Evolutionary conservation across 23 tunicate species (phyloP), one percentile per base, ranked within the genome.

Genomic region (Botrylloides violaceus): DNA sequence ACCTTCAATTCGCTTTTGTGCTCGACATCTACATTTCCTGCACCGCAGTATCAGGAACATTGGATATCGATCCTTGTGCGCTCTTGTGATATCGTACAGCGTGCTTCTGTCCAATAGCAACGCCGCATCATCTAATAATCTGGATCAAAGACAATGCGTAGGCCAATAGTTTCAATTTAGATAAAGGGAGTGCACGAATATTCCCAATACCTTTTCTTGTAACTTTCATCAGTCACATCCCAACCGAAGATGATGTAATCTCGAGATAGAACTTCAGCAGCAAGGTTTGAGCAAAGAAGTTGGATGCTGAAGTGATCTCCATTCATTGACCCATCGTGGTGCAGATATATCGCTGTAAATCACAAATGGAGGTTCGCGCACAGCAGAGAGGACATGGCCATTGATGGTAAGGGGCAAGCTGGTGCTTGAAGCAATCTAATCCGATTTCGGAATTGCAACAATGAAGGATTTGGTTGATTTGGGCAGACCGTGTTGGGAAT

Each of bases 311-410:
- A 68, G 36, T 30, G 23, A 43, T 68, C 74, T 4, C 29, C 43
- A 2, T 36, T 39, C 74, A 39, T 4, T 12, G 74, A 68, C 58
- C 57, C 56, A 25, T 68, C 74, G 57, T 68, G 43, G 58, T 68
- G 74, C 5, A 68, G 74, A 43, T 68, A 68, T 5, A 68, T 68
- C 29, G 74, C 74, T 68, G 56, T 29, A 1, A 33, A 65, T 65
- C 0, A 21, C n/a, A n/a, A n/a, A n/a, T n/a, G n/a, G n/a, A n/a
- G n/a, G n/a, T n/a, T n/a, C n/a, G n/a, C n/a, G n/a, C n/a, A n/a
- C n/a, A n/a, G n/a, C n/a, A n/a, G n/a, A 60, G 23, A 47, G 55
- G 55, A 47, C 18, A 18, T 47, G 18, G 18, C 18, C 12, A 47
- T 47, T 12, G 18, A 12, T 18, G 18, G 55, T 12, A 47, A 47